phyloP scores from a whole-genome alignment of 2,888 invertebrate genomes.

The Pheosia tremula region DNA sequence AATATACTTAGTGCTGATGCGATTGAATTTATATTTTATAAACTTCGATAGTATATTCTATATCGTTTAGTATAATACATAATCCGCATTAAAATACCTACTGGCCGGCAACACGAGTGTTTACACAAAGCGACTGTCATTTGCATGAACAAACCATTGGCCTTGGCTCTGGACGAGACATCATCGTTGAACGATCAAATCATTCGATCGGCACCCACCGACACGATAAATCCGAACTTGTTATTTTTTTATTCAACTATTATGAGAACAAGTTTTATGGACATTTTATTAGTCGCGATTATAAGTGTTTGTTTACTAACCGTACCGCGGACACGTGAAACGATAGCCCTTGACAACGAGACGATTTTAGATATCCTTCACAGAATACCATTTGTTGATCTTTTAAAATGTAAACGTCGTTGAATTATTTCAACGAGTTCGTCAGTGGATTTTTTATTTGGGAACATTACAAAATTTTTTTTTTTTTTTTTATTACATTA shows the following conservation, averaged over 20 bases:
- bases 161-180: slow-evolving; percentile 38
- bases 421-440: neutral
- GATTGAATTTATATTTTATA: neutral
- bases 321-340: neutral
- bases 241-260: slow-evolving; percentile 16
- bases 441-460: neutral
- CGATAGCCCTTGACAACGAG: neutral
- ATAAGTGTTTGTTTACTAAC: slow-evolving; percentile 10
- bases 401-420: neutral
- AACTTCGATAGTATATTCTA: slow-evolving; percentile 6
- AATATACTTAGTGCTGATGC: neutral
- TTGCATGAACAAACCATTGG: slow-evolving; percentile 44
- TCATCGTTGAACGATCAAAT: slow-evolving; percentile 30
- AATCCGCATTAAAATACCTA: slow-evolving; percentile 28
- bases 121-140: slow-evolving; percentile 32
- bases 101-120: slow-evolving; percentile 26
- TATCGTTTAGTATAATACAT: slow-evolving; percentile 22
- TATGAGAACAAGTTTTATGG: slow-evolving; percentile 21
- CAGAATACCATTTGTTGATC: neutral
- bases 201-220: slow-evolving; percentile 19
- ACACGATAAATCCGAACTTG: slow-evolving; percentile 20
- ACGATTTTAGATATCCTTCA: neutral
- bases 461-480: too few relatives aligned
- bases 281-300: slow-evolving; percentile 3
- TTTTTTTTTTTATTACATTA: too few relatives aligned